These are phyloP conservation scores for Megaustenia siamemsis DNA, from an alignment of 2,888 invertebrate genomes.

Conservation along the genomic window DNA sequence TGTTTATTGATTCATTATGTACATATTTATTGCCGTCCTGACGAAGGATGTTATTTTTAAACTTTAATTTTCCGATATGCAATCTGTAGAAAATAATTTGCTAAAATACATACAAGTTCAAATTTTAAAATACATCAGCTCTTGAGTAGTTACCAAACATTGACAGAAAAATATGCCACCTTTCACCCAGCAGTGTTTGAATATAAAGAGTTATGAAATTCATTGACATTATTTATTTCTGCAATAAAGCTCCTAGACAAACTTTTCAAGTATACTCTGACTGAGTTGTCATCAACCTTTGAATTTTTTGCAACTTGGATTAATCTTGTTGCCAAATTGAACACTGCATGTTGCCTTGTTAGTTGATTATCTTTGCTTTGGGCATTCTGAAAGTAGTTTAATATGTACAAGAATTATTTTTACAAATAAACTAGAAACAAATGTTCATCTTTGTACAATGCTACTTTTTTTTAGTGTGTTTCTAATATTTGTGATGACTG, in stretches of 20 bases:
- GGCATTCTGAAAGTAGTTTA: conserved; percentile 52
- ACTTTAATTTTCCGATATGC: too few species aligned
- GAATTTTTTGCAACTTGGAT: conserved; percentile 76
- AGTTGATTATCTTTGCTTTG: conserved; percentile 59
- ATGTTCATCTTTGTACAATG: too few species aligned
- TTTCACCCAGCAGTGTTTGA: neutral
- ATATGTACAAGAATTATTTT: neutral
- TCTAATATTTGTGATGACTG: too few species aligned
- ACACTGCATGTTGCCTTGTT: conserved; percentile 68
- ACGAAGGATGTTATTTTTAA: too few species aligned
- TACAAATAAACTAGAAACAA: neutral
- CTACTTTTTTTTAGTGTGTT: too few species aligned
- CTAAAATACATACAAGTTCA: too few species aligned
- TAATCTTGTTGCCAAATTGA: conserved; percentile 73
- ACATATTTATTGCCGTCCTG: too few species aligned
- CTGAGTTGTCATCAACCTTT: conserved; percentile 71
- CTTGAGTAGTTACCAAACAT: too few species aligned
- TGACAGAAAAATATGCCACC: too few species aligned
- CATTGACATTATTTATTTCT: conserved; percentile 11
- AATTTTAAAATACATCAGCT: too few species aligned
- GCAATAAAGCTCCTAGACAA: conserved; percentile 56
- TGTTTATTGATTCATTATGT: too few species aligned
- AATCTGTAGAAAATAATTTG: too few species aligned
- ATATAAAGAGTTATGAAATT: neutral
- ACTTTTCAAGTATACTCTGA: conserved; percentile 69